These are phyloP conservation scores for Hippopotamyrus pictus DNA, from an alignment of 2,797 vertebrate species.

Conservation along the genomic window DNA sequence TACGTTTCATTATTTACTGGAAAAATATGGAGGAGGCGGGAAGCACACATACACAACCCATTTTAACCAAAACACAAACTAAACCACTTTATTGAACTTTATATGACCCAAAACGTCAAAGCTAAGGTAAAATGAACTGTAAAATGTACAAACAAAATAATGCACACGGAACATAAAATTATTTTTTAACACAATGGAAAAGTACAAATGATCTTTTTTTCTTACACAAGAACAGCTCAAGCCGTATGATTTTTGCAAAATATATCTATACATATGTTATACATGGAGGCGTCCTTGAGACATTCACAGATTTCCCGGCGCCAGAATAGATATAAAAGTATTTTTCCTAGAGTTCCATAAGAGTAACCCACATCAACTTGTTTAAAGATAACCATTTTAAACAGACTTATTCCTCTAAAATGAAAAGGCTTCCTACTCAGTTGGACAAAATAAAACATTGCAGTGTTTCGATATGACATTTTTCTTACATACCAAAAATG, in stretches of 20 bases:
- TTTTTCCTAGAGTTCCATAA: not conserved
- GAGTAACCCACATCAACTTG: not conserved
- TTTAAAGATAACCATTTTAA: not conserved
- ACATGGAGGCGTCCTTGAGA: conserved; percentile 35
- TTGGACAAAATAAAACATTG: conserved; percentile 7
- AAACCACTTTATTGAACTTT: conserved; percentile 36
- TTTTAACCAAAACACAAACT: conserved; percentile 7
- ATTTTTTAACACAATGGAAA: conserved; percentile 25
- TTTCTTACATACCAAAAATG: not conserved
- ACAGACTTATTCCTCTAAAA: not conserved
- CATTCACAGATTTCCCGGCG: conserved; percentile 32
- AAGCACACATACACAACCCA: not conserved
- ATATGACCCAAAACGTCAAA: conserved; percentile 62
- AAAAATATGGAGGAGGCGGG: not conserved
- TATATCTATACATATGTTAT: conserved; percentile 30
- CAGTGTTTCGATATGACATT: not conserved
- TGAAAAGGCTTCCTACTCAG: not conserved
- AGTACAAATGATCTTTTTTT: conserved; percentile 39
- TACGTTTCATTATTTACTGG: not conserved
- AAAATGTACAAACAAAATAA: conserved; percentile 62
- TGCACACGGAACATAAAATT: conserved; percentile 39
- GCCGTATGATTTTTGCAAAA: conserved; percentile 31
- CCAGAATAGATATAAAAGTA: conserved; percentile 16
- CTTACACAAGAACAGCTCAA: conserved; percentile 34
- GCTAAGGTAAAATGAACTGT: conserved; percentile 60